Evolutionary conservation across 2,888 invertebrate genomes (phyloP).

Genomic region (Physocephala rufipes): DNA sequence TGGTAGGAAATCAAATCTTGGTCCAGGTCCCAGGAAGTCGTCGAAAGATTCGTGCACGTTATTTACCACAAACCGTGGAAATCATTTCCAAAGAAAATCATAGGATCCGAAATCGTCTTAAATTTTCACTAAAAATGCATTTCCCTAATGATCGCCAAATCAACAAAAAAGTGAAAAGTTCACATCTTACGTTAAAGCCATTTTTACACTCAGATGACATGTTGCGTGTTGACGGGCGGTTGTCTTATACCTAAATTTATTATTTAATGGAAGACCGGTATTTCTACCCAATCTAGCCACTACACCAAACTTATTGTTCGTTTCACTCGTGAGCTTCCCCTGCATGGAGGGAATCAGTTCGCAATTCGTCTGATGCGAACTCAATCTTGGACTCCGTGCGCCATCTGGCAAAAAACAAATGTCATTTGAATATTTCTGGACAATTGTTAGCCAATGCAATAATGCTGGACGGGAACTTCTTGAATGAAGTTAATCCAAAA

Average conservation of each 20-base stretch:
- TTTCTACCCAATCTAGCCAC: background rate
- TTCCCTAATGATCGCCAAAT: background rate
- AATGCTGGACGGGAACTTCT: too few species aligned
- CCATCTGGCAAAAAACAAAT: too few species aligned
- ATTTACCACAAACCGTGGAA: too few species aligned
- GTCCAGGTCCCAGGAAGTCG: too few species aligned
- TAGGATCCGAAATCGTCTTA: too few species aligned
- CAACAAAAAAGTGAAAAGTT: background rate
- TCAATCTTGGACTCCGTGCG: background rate
- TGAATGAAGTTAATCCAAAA: too few species aligned
- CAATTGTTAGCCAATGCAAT: too few species aligned
- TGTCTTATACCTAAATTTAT: background rate
- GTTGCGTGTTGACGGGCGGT: constrained; percentile 26
- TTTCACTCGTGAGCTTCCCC: background rate
- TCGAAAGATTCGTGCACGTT: too few species aligned
- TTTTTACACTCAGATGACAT: constrained; percentile 27
- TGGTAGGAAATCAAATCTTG: too few species aligned
- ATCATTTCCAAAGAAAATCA: too few species aligned
- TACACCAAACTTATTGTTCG: constrained; percentile 1
- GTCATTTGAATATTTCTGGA: too few species aligned
- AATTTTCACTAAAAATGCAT: too few species aligned
- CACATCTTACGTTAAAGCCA: constrained; percentile 33
- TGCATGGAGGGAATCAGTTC: background rate
- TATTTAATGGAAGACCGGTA: background rate
- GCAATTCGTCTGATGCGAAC: constrained; percentile 29